These are phyloP conservation scores for Sebastolobus altivelis DNA, from an alignment of 2,797 vertebrate genomes.

Conservation along the genomic window DNA sequence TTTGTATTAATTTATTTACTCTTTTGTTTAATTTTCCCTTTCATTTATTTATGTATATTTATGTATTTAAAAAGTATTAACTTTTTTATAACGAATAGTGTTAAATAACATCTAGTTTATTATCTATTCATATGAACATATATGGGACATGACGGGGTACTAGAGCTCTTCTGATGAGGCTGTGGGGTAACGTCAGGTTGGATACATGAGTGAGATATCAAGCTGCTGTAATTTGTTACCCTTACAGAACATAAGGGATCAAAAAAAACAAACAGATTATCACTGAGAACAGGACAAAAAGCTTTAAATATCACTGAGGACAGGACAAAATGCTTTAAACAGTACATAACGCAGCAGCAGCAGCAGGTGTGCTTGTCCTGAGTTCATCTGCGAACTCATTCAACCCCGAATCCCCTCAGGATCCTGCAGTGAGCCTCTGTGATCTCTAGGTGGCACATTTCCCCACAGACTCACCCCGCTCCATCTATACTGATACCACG, in stretches of 20 bases:
- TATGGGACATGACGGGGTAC: neutral
- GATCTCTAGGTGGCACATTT: slow-evolving; percentile 75
- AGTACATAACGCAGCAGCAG: slow-evolving; percentile 46
- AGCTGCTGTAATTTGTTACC: slow-evolving; percentile 17
- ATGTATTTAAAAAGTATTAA: neutral
- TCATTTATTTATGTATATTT: too few relatives aligned
- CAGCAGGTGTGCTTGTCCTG: slow-evolving; percentile 56
- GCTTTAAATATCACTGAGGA: slow-evolving; percentile 41
- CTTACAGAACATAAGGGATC: slow-evolving; percentile 38
- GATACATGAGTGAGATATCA: slow-evolving; percentile 2
- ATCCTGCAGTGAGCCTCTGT: slow-evolving; percentile 60
- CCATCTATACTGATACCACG: slow-evolving; percentile 10
- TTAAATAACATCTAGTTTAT: neutral
- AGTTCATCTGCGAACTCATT: slow-evolving; percentile 72
- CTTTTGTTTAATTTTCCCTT: too few relatives aligned
- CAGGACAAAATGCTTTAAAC: slow-evolving; percentile 37
- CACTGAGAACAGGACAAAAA: slow-evolving; percentile 33
- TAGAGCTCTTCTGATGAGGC: neutral
- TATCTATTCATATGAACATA: neutral
- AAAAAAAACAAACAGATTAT: slow-evolving; percentile 34
- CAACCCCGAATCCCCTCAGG: slow-evolving; percentile 68
- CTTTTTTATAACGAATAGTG: neutral
- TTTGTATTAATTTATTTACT: too few relatives aligned
- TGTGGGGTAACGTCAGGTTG: neutral
- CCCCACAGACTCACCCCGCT: slow-evolving; percentile 35